These are phyloP conservation scores for Peromyscus maniculatus DNA, from an alignment of 2,113 vertebrate genomes.

Conservation along the genomic window DNA sequence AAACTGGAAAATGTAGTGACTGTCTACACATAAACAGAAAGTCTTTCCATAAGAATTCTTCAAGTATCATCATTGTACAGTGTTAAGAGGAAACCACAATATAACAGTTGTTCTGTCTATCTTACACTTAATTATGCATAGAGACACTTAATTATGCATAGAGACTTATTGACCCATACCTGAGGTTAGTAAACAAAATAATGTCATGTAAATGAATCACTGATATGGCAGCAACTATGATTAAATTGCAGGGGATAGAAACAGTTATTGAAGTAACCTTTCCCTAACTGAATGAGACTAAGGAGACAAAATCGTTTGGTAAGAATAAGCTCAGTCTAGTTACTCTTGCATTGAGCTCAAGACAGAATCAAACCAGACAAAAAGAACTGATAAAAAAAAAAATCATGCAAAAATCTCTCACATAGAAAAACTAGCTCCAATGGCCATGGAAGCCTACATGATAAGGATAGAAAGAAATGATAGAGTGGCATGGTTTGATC, in stretches of 20 bases:
- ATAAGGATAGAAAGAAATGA: not conserved
- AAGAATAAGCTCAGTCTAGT: not conserved
- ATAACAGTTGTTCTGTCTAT: not conserved
- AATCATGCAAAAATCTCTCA: not conserved
- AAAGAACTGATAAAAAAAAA: not conserved
- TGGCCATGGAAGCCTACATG: not conserved
- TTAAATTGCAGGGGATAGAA: not conserved
- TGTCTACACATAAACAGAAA: not conserved
- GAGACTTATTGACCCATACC: not conserved
- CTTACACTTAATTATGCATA: too few relatives aligned
- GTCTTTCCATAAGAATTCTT: not conserved
- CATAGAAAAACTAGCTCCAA: not conserved
- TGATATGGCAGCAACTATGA: not conserved
- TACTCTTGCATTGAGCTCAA: not conserved
- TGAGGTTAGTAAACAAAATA: constrained; percentile 43
- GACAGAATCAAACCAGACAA: not conserved
- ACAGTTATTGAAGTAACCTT: not conserved
- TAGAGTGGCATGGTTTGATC: not conserved
- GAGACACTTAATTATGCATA: not conserved
- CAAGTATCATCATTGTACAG: not conserved
- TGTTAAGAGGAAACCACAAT: not conserved
- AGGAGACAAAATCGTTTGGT: not conserved
- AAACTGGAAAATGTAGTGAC: not conserved
- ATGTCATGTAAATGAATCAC: constrained; percentile 10
- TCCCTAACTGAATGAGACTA: constrained; percentile 39